Conservation (phyloP, 2,888 invertebrate species). For the Rhamnusium bicolor region DNA sequence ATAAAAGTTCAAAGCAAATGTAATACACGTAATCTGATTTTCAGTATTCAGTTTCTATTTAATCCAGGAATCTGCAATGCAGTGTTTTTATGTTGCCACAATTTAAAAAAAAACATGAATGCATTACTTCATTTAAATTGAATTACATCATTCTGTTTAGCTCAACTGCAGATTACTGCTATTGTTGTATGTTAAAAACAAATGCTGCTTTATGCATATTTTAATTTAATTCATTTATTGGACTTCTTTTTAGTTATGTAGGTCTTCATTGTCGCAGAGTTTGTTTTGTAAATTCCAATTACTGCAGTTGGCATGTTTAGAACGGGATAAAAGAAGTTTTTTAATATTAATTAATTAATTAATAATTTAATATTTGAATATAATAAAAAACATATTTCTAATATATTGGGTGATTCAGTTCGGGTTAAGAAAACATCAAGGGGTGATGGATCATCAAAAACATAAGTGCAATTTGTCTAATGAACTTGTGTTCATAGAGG, state of each 20-base stretch:
- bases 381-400: no score
- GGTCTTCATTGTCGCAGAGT: background rate
- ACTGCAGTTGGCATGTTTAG: background rate
- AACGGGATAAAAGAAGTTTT: no score
- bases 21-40: conserved; percentile 15
- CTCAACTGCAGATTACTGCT: background rate
- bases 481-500: no score
- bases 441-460: no score
- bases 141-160: background rate
- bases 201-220: no score
- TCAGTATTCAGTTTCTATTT: background rate
- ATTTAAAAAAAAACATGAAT: conserved; percentile 8
- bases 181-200: background rate
- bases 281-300: background rate
- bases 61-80: conserved; percentile 10
- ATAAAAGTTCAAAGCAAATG: no score
- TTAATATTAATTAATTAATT: no score
- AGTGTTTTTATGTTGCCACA: conserved; percentile 5
- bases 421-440: no score
- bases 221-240: background rate
- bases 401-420: no score
- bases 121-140: background rate
- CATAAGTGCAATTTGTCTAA: no score
- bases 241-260: background rate
- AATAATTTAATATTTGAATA: no score